Conservation (phyloP, 2,113 vertebrate genomes). For the Catharus bicknelli region DNA sequence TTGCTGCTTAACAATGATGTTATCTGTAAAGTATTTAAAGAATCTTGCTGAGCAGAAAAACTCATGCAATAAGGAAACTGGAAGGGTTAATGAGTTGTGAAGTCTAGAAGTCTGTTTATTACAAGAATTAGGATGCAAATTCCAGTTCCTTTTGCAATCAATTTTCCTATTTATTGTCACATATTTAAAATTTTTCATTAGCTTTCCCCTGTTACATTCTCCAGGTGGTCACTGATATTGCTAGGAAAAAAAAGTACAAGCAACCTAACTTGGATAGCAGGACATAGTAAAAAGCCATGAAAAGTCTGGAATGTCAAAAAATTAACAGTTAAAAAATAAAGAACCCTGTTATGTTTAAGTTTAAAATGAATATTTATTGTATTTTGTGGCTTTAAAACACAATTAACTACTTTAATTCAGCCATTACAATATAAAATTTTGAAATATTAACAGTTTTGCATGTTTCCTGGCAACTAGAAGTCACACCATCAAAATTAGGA, state of each 20-base stretch:
- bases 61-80: neutral
- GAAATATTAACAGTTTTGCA: neutral
- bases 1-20: neutral
- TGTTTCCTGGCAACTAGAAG: neutral
- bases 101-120: neutral
- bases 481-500: neutral
- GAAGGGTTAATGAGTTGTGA: neutral
- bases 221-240: neutral
- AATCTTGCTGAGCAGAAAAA: slow-evolving; percentile 11
- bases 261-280: neutral
- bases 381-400: neutral
- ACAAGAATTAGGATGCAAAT: neutral
- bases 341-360: neutral
- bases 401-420: neutral
- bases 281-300: neutral
- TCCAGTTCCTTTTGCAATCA: neutral
- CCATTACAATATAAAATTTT: neutral
- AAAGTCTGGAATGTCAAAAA: neutral
- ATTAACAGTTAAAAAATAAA: neutral
- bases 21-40: neutral
- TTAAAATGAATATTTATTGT: neutral
- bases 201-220: neutral
- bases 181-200: neutral
- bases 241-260: neutral
- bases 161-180: neutral